Percentiles rank a stretch among this genome's conserved stretches.
phyloP scores from a whole-genome alignment of 2,888 invertebrate species.

The Arrhopalites spinosus region DNA sequence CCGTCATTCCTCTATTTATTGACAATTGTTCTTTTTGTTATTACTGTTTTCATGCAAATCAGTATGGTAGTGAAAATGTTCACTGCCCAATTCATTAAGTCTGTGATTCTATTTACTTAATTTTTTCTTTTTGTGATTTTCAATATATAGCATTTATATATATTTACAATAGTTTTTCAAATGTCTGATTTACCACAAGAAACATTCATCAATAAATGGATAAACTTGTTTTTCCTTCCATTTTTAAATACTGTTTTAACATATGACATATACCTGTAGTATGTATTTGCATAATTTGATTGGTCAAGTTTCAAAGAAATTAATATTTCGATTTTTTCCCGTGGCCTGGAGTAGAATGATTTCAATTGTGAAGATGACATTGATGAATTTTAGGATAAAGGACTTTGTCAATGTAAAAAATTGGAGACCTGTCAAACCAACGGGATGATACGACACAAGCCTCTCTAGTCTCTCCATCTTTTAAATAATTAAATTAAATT shows the following conservation, averaged over 20 bases:
- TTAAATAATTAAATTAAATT: not conserved
- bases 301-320: no score
- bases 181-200: no score
- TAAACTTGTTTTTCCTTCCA: no score
- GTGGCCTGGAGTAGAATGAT: not conserved
- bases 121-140: not conserved
- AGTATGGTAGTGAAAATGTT: constrained; percentile 7
- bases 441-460: not conserved
- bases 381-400: not conserved
- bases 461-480: not conserved
- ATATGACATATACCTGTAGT: no score
- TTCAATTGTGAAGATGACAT: constrained; percentile 8
- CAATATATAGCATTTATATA: not conserved
- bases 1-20: constrained; percentile 44
- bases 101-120: not conserved
- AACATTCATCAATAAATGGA: no score
- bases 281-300: no score
- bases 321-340: not conserved
- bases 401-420: not conserved
- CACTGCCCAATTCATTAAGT: not conserved
- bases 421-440: not conserved
- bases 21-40: constrained; percentile 44
- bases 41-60: constrained; percentile 47
- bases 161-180: no score
- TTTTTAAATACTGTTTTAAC: no score